These are phyloP conservation scores for Apeltes quadracus DNA, from an alignment of 2,113 vertebrate species.

Conservation along the genomic window DNA sequence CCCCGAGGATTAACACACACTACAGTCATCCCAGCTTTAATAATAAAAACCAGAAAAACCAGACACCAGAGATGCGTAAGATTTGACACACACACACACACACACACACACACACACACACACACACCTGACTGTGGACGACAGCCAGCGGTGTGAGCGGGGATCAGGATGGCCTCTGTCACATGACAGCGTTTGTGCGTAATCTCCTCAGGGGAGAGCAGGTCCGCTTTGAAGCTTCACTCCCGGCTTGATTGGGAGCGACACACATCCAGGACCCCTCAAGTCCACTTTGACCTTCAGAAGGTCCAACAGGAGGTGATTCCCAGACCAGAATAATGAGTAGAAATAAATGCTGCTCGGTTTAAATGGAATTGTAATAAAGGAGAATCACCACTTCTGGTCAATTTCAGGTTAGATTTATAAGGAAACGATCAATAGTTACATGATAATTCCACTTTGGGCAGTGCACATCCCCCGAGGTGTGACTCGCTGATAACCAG, in stretches of 20 bases:
- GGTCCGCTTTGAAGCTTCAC: constrained; percentile 64
- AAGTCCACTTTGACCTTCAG: constrained; percentile 5
- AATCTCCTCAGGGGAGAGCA: constrained; percentile 56
- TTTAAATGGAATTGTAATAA: neutral
- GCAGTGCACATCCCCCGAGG: too few species aligned
- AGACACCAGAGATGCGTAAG: constrained; percentile 24
- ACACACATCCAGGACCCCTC: constrained; percentile 49
- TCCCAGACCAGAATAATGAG: neutral
- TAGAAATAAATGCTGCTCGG: neutral
- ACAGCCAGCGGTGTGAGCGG: constrained; percentile 34
- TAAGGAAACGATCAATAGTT: too few species aligned
- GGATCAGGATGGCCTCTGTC: constrained; percentile 56
- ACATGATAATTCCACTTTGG: too few species aligned
- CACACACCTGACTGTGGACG: constrained; percentile 32
- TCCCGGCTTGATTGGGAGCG: constrained; percentile 44
- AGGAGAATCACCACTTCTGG: too few species aligned
- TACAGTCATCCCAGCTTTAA: constrained; percentile 9
- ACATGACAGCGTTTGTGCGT: constrained; percentile 60
- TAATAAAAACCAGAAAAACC: too few species aligned
- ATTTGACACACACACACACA: constrained; percentile 22
- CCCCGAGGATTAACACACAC: neutral
- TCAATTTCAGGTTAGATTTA: too few species aligned
- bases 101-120: constrained; percentile 7
- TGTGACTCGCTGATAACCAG: too few species aligned
- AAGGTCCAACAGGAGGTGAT: neutral